Evolutionary conservation across 2,797 vertebrate genomes (phyloP).

Genomic region (Silurus lanzhouensis): DNA sequence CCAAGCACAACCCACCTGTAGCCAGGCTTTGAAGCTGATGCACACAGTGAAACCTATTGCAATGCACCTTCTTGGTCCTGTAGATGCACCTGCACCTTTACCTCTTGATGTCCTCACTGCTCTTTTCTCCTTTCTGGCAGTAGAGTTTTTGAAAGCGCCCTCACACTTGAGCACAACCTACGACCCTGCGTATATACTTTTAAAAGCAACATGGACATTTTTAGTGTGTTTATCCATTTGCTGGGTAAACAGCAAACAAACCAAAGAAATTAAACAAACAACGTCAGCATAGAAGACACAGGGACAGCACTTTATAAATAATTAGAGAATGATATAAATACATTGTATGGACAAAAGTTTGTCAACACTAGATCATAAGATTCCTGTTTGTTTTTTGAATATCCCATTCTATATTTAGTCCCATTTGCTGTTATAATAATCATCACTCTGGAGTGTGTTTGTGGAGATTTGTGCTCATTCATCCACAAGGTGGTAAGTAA

Average conservation of each 20-base stretch:
- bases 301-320: neutral
- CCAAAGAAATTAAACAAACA: too few species aligned
- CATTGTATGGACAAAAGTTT: neutral
- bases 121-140: neutral
- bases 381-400: too few species aligned
- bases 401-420: too few species aligned
- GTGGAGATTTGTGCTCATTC: too few species aligned
- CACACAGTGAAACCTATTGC: constrained; percentile 1
- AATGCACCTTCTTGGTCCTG: neutral
- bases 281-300: neutral
- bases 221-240: neutral
- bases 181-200: neutral
- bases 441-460: too few species aligned
- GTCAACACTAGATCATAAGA: neutral
- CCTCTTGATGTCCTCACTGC: neutral
- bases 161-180: neutral
- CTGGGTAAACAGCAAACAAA: too few species aligned
- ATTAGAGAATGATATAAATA: neutral
- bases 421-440: too few species aligned
- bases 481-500: too few species aligned
- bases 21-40: neutral
- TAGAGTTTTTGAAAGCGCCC: neutral
- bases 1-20: neutral
- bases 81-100: neutral
- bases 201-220: neutral